phyloP scores from a whole-genome alignment of 2,113 vertebrate species.

The Cinclus cinclus region DNA sequence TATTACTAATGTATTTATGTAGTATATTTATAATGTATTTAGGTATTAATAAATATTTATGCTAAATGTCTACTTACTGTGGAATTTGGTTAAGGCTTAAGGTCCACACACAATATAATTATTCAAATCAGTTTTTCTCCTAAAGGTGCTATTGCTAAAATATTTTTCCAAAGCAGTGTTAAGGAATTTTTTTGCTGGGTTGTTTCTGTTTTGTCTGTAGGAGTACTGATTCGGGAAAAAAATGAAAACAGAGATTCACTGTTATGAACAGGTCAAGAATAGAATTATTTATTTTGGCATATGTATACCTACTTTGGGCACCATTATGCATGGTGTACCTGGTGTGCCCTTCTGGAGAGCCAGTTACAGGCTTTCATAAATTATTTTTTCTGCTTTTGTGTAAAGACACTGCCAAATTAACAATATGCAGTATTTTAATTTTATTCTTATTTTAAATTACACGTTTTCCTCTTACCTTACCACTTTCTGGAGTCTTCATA shows the following conservation, averaged over 20 bases:
- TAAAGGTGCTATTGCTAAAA: not conserved
- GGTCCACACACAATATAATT: not conserved
- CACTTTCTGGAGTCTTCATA: not conserved
- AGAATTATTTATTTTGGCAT: not conserved
- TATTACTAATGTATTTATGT: no score
- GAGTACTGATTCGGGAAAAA: not conserved
- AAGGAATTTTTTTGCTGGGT: conserved; percentile 12
- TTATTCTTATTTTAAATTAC: not conserved
- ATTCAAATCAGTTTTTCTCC: not conserved
- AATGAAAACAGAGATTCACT: not conserved
- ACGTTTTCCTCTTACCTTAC: not conserved
- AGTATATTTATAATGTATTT: no score
- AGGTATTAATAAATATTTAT: not conserved
- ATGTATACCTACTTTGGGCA: not conserved
- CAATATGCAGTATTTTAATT: not conserved
- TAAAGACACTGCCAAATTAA: not conserved
- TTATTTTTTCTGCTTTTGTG: not conserved
- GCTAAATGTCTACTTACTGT: not conserved
- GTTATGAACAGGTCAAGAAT: not conserved
- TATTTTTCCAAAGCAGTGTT: not conserved
- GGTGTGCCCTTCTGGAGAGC: not conserved
- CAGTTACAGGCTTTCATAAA: not conserved
- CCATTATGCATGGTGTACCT: not conserved
- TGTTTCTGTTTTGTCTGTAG: not conserved
- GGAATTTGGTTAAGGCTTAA: not conserved